Base-by-base conservation (phyloP, 2,888 invertebrate genomes). In the Eupelmus urozonus region DNA sequence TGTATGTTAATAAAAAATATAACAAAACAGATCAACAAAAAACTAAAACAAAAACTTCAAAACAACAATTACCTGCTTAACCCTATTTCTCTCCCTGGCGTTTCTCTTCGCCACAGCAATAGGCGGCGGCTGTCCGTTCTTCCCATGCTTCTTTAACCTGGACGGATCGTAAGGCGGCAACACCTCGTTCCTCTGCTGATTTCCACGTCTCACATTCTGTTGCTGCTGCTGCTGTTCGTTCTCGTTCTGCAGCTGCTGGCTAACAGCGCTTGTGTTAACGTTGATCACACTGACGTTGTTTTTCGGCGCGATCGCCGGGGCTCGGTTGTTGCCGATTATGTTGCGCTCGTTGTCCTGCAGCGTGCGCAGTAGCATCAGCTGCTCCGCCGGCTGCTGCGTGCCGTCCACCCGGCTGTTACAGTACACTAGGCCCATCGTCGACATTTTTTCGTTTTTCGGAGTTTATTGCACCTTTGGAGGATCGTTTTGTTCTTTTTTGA, bases 81-180 rank as follows among this genome's bases (percentile, higher is more conserved):
- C 97, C 79, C 98, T 93, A 90, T 97, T 97, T 23, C 98, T 91
- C 92, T 98, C 98, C 70, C 98, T 93, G 80, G 97, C 97, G 91
- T 98, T 98, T 86, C 98, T 91, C 59, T 97, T 91, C 0, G 96
- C 96, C 7, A 97, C 96, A 0, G 97, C 95, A 25, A 95, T 93
- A 0, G 95, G 96, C 66, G 94, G 94, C 2, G 95, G 94, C 76
- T 93, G 90, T 7, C 91, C 90, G 77, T 90, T 89, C 73, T 89
- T 90, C 2, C 89, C 89, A 73, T 90, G 89, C 29, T 90, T 90
- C 73, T 89, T 90, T 20, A 90, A 66, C 85, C 88, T 82, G 88
- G 92, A 84, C 85, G 92, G 84, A 84, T 91, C 87, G 85, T 91
- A 87, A 82, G 92, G 89, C 85, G 92, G 87, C 76, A 90, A 76